Evolutionary conservation across 2,888 invertebrate species (phyloP), one percentile per base, ranked within the genome.

Genomic region (Periphyllus acericola): DNA sequence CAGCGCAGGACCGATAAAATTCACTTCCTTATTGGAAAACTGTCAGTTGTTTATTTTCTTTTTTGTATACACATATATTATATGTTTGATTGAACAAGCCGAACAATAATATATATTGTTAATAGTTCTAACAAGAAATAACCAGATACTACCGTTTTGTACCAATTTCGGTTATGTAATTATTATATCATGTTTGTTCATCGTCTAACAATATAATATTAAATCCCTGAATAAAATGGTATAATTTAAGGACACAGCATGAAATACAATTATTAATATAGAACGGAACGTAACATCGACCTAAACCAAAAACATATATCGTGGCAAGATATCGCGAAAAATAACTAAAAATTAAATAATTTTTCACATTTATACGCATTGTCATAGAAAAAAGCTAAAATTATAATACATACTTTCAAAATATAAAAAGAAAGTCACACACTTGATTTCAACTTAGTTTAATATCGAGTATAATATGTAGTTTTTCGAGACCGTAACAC

Each of bases 1-100:
- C 9, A 34, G 25, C 68, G 9, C 52, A 21, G 40, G 60, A 75
- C 40, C 66, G 11, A 75, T 60, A 60, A 55, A 55, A 83, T 81
- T 81, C 75, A 83, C 75, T 83, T 83, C 83, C 83, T 83, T 75
- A 75, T 75, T 75, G 83, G 75, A 83, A 83, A 83, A 83, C 83
- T 40, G 83, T 75, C 75, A 29, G 66, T 81, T 32, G 68, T 68
- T 32, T 68, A 46, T 81, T 81, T 68, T 68, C 14, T 8, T 81
- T 81, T 80, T 46, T 68, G 29, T 36, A 3, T 32, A 4, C 8
- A 34, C 1, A 21, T 40, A 36, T 80, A 34, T 68, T 34, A 55
- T 34, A 34, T 52, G 14, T 55, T 55, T 60, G 32, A 60, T 79
- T 36, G 34, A 32, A 34, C n/a, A 6, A 60, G 34, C 40, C 36